Conservation (phyloP, 2,797 vertebrate species). For the Cheirogaleus major region DNA sequence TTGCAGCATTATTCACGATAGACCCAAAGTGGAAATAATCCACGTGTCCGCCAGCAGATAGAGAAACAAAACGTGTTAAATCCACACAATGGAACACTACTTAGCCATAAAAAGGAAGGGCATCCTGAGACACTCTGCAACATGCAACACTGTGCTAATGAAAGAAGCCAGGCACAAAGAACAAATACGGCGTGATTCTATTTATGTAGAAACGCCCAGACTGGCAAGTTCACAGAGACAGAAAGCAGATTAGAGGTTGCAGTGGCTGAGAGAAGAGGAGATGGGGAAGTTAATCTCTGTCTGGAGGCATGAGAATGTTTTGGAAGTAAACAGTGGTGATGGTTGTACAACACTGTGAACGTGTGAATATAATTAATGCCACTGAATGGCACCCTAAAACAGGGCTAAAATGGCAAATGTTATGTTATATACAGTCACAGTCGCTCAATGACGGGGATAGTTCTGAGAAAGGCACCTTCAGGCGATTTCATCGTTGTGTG, state of each 20-base stretch:
- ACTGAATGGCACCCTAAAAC: accelerated
- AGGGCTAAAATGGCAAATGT: not conserved
- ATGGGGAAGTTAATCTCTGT: too few species aligned
- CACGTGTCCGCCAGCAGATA: accelerated
- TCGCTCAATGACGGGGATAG: not conserved
- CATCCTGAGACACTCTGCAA: accelerated
- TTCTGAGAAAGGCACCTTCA: not conserved
- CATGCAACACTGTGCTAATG: accelerated
- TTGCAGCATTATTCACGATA: accelerated
- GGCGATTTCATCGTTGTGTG: not conserved
- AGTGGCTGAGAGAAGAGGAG: not conserved
- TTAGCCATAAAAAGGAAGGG: too few species aligned
- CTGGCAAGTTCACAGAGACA: accelerated
- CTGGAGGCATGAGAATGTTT: accelerated
- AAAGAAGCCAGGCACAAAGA: not conserved
- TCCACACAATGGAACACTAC: accelerated
- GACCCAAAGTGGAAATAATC: too few species aligned
- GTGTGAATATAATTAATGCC: accelerated
- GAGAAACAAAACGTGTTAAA: accelerated
- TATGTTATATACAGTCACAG: too few species aligned
- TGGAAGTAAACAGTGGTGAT: not conserved
- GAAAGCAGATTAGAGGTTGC: accelerated
- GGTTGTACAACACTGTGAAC: not conserved
- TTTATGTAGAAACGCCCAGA: accelerated
- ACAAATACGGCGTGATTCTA: accelerated